phyloP scores from a whole-genome alignment of 2,113 vertebrate species.

The Trogon surrucura region DNA sequence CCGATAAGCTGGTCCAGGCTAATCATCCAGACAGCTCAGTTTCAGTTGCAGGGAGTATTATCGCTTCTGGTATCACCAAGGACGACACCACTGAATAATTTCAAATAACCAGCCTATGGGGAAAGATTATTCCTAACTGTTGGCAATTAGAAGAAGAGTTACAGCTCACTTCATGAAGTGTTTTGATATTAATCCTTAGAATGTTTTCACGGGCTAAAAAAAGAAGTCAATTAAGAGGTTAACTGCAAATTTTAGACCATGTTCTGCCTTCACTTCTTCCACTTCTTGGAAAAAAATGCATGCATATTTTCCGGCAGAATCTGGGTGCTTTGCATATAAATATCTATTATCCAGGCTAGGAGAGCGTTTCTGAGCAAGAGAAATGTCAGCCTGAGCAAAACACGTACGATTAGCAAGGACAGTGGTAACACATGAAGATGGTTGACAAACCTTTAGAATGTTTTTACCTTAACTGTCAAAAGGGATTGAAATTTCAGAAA shows the following conservation, averaged over 20 bases:
- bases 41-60: not conserved
- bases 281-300: not conserved
- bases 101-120: not conserved
- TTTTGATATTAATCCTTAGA: not conserved
- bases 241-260: not conserved
- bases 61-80: not conserved
- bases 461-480: slow-evolving; percentile 48
- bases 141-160: slow-evolving; percentile 19
- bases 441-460: not conserved
- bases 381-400: not conserved
- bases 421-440: not conserved
- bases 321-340: slow-evolving; percentile 9
- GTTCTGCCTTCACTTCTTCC: not conserved
- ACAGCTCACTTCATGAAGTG: not conserved
- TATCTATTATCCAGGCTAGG: not conserved
- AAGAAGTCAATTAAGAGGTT: not conserved
- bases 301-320: slow-evolving; percentile 11
- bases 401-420: accelerated
- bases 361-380: not conserved
- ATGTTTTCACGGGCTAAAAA: not conserved
- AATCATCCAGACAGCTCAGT: not conserved
- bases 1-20: not conserved
- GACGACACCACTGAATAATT: not conserved
- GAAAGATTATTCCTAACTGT: slow-evolving; percentile 29
- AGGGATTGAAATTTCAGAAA: slow-evolving; percentile 33